phyloP scores from a whole-genome alignment of 92 coral and sea anemone genomes.

The Epizoanthus rinbou region DNA sequence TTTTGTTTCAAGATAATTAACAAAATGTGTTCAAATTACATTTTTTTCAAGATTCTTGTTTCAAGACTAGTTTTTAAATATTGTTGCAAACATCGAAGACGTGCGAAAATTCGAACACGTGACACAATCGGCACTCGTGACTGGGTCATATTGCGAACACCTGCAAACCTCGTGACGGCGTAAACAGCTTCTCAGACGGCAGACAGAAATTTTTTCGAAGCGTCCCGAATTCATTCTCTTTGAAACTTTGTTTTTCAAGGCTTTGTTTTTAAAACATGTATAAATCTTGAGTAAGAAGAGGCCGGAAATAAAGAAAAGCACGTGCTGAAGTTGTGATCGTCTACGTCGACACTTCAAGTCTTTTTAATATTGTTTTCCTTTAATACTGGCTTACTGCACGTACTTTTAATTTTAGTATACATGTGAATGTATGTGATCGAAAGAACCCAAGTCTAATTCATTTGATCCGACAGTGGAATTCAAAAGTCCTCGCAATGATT shows the following conservation, averaged over 20 bases:
- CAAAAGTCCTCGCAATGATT: no score
- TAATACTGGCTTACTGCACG: not conserved
- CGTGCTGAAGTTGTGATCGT: not conserved
- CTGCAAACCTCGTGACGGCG: conserved; percentile 6
- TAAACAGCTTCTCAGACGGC: no score
- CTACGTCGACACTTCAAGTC: not conserved
- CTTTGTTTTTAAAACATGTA: not conserved
- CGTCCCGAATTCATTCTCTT: not conserved
- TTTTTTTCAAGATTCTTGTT: no score
- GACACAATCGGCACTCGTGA: no score
- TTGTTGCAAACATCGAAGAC: no score
- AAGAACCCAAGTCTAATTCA: no score
- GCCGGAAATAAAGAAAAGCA: not conserved
- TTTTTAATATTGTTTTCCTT: not conserved
- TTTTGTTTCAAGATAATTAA: no score
- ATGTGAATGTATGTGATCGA: no score
- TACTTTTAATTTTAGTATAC: not conserved
- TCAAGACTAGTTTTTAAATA: no score
- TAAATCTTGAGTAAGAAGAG: not conserved
- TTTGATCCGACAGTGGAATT: no score
- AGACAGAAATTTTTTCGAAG: not conserved
- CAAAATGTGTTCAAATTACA: no score
- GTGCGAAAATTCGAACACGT: no score
- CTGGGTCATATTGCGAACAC: not conserved
- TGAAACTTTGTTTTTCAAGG: not conserved